Percentiles rank a stretch among this genome's conserved stretches.
These are phyloP conservation scores for Hydrotaea diabolus DNA, from an alignment of 2,888 invertebrate species.

Conservation along the genomic window DNA sequence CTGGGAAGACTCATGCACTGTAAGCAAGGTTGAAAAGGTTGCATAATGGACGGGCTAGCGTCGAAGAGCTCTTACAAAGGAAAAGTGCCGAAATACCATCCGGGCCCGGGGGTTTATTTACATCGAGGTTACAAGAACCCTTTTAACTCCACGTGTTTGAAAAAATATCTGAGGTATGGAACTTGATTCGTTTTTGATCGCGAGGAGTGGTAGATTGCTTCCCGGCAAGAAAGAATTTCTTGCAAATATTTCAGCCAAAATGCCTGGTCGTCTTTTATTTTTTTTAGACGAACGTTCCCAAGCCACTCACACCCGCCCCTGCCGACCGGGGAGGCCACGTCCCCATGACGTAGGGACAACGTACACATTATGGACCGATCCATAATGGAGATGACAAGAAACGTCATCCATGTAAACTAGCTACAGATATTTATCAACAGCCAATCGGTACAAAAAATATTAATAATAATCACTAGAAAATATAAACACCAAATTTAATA, in stretches of 20 bases:
- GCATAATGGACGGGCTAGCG: not conserved
- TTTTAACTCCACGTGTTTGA: conserved; percentile 8
- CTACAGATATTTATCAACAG: too few species aligned
- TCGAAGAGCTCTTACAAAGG: not conserved
- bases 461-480: too few species aligned
- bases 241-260: not conserved
- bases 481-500: too few species aligned
- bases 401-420: too few species aligned
- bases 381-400: too few species aligned
- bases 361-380: too few species aligned
- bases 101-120: conserved; percentile 2
- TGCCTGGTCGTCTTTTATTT: too few species aligned
- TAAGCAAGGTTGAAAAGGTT: not conserved
- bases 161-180: conserved; percentile 1
- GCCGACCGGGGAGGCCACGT: too few species aligned
- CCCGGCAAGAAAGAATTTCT: not conserved
- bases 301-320: too few species aligned
- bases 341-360: too few species aligned
- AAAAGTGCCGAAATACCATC: not conserved
- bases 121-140: not conserved
- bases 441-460: too few species aligned
- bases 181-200: not conserved
- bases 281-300: too few species aligned
- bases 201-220: not conserved
- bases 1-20: not conserved